Base-by-base conservation (phyloP, 2,113 vertebrate genomes). In the Alligator sinensis region DNA sequence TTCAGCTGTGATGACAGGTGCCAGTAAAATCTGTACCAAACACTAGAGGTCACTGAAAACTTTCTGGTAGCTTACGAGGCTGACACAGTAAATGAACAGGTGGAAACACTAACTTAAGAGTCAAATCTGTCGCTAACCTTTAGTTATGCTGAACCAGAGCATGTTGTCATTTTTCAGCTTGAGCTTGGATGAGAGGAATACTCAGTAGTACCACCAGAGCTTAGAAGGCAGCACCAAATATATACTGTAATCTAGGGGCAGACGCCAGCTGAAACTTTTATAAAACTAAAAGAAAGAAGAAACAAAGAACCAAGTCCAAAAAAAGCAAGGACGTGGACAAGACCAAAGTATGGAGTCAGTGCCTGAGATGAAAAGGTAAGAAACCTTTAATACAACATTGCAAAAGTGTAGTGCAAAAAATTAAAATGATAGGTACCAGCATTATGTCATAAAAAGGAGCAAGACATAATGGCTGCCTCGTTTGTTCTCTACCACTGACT, bases 1-100 rank as follows among this genome's bases (percentile, higher is more conserved):
- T 94, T 94, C 95, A 88, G 84, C 87, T 60, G 80, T 80, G 79
- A 84, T 38, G 3, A n/a, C 88, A 94, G 95, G 86, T 61, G 83
- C 89, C 9, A 10, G 66, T 87, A 21, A 66, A 80, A 80, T 83
- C 6, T 16, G 17, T 11, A 66, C 76, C 47, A 1, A 64, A 24
- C 27, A 25, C 77, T 15, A 10, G 68, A 76, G 79, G 22, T 59
- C 84, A 27, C 27, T 7, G 4, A 70, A 78, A 19, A 34, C 3
- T 2, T 28, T 2, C 57, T 27, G 16, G 21, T 28, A 25, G 72
- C 59, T 6, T 5, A 68, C 19, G n/a, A 6, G 27, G 24, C 66
- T 10, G 15, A 60, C 3, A 4, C 83, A 34, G 88, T 16, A 16
- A 59, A 64, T 17, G 5, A 8, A 91, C 86, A 34, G 68, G 78